A percentile compares a stretch with the other conserved stretches of the same genome.
These are phyloP conservation scores for Chelonoidis abingdonii DNA, from an alignment of 2,113 vertebrate genomes.

Conservation along the genomic window DNA sequence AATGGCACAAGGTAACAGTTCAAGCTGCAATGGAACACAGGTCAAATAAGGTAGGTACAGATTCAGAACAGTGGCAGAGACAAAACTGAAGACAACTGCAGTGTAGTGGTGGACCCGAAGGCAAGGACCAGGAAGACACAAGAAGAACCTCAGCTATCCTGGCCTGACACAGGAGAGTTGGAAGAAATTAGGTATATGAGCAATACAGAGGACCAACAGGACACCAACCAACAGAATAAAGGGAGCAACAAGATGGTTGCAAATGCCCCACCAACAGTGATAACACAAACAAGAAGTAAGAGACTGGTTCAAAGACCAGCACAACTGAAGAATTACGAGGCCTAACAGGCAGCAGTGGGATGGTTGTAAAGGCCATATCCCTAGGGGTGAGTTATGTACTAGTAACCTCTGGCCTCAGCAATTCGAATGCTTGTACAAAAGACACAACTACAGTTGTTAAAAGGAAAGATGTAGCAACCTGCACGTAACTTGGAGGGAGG, in stretches of 20 bases:
- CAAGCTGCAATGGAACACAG: not conserved
- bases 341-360: not conserved
- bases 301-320: not conserved
- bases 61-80: not conserved
- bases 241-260: not conserved
- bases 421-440: not conserved
- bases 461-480: not conserved
- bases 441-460: not conserved
- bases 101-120: not conserved
- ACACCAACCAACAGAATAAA: not conserved
- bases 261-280: not conserved
- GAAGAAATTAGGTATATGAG: not conserved
- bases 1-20: not conserved
- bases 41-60: not conserved
- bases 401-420: not conserved
- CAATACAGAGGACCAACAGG: not conserved
- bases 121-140: not conserved
- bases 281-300: not conserved
- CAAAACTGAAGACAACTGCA: not conserved
- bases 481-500: not conserved
- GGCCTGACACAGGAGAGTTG: not conserved
- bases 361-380: not conserved
- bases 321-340: not conserved
- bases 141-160: not conserved
- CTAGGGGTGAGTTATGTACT: not conserved